Conservation (phyloP, 2,888 invertebrate species). For the Hemithea aestivaria region DNA sequence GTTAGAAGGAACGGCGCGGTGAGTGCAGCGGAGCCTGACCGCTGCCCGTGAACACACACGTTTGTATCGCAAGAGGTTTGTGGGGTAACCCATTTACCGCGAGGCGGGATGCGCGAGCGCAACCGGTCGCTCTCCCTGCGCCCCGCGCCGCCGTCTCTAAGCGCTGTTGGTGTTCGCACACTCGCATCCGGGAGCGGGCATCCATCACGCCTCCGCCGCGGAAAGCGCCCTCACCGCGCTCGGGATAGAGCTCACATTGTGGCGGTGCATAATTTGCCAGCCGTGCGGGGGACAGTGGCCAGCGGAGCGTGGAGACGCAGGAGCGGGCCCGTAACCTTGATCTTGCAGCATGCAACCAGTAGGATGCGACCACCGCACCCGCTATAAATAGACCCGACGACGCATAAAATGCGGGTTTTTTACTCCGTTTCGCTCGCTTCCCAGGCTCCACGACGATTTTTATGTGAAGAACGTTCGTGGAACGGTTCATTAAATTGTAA, state of each 20-base stretch:
- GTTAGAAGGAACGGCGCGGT: constrained; percentile 21
- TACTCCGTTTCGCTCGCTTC: constrained; percentile 58
- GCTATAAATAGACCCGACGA: constrained; percentile 67
- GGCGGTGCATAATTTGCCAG: constrained; percentile 39
- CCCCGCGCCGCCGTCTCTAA: constrained; percentile 28
- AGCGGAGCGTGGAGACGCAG: constrained; percentile 57
- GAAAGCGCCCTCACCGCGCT: constrained; percentile 28
- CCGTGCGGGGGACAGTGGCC: constrained; percentile 41
- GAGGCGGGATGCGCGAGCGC: constrained; percentile 48
- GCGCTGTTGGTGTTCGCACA: constrained; percentile 36
- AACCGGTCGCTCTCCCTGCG: constrained; percentile 54
- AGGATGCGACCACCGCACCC: constrained; percentile 61
- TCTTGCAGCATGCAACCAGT: constrained; percentile 67
- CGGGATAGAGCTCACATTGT: constrained; percentile 37
- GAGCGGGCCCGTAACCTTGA: constrained; percentile 65
- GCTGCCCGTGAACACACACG: constrained; percentile 32
- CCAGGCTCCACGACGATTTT: constrained; percentile 58
- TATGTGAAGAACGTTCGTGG: constrained; percentile 44
- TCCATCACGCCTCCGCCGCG: constrained; percentile 27
- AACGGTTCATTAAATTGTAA: constrained; percentile 55
- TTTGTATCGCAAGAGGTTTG: constrained; percentile 74
- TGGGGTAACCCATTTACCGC: constrained; percentile 76
- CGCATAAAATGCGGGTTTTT: constrained; percentile 66
- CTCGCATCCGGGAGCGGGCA: constrained; percentile 62
- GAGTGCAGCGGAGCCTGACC: constrained; percentile 26